Percentiles rank a stretch among this genome's conserved stretches.
Evolutionary conservation across 2,888 invertebrate genomes (phyloP).

Genomic region (Hyposoter didymator): DNA sequence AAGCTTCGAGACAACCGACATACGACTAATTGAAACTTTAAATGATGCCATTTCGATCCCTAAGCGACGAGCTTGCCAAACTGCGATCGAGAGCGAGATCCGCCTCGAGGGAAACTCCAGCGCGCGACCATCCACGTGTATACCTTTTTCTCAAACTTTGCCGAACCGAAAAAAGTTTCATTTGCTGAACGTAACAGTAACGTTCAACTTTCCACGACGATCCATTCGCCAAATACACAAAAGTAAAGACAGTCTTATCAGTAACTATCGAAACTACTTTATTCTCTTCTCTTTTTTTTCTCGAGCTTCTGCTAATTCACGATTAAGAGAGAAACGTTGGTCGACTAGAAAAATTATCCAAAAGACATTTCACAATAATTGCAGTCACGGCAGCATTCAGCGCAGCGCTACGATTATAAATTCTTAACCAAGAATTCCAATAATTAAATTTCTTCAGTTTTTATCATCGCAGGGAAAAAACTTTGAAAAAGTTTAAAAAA

Average conservation of each 20-base stretch:
- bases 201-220: background rate
- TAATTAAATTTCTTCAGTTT: background rate
- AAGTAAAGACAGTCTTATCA: background rate
- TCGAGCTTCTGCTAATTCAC: background rate
- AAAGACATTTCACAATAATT: background rate
- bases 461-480: background rate
- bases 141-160: background rate
- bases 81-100: slow-evolving; percentile 32
- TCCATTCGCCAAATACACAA: slow-evolving; percentile 4
- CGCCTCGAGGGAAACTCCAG: slow-evolving; percentile 10
- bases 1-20: slow-evolving; percentile 29
- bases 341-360: background rate
- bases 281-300: background rate
- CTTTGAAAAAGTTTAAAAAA: too few relatives aligned
- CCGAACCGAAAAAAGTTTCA: background rate
- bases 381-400: background rate
- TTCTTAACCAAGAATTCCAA: background rate
- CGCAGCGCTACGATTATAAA: background rate
- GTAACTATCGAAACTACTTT: background rate
- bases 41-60: slow-evolving; percentile 38
- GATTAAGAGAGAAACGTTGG: background rate
- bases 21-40: slow-evolving; percentile 63
- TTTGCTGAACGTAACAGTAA: slow-evolving; percentile 17
- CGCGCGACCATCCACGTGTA: slow-evolving; percentile 6
- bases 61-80: slow-evolving; percentile 47